Percentiles rank a stretch among this genome's conserved stretches.
These are phyloP conservation scores for Macrostomum lignano DNA, from an alignment of 1,140 invertebrate species.

Conservation along the genomic window DNA sequence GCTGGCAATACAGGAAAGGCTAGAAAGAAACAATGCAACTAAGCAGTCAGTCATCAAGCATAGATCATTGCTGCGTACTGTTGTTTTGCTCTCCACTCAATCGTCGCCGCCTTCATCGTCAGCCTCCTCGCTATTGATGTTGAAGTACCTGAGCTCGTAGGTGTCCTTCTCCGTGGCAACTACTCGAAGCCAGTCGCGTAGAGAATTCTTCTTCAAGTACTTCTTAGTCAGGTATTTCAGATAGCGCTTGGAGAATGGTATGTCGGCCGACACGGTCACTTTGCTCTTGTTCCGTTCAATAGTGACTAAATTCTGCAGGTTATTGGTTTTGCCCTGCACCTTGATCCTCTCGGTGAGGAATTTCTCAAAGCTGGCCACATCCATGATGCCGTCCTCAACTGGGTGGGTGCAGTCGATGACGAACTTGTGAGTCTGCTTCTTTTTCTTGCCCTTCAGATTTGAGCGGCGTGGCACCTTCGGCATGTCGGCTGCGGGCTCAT, in stretches of 20 bases:
- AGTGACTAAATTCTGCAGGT: constrained; percentile 54
- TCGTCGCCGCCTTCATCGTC: constrained; percentile 26
- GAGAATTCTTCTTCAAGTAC: constrained; percentile 92
- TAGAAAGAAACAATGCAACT: no score
- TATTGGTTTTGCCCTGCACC: constrained; percentile 73
- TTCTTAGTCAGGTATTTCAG: constrained; percentile 97
- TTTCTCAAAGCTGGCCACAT: constrained; percentile 65
- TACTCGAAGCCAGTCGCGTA: constrained; percentile 89
- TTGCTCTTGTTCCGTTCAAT: constrained; percentile 71
- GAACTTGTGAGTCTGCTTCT: constrained; percentile 66
- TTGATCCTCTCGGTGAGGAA: constrained; percentile 62
- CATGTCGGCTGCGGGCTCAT: no score
- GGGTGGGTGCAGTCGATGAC: constrained; percentile 90
- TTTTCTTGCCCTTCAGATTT: no score
- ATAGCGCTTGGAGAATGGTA: constrained; percentile 75
- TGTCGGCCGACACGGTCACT: constrained; percentile 52
- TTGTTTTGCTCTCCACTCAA: no score
- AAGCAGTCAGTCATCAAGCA: no score
- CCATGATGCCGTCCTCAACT: constrained; percentile 93
- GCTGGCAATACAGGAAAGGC: no score
- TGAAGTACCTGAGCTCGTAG: constrained; percentile 95
- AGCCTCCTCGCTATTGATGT: constrained; percentile 85
- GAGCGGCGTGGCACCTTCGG: no score
- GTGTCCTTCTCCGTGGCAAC: constrained; percentile 78
- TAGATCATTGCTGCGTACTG: no score